Evolutionary conservation across 2,113 vertebrate genomes (phyloP), one percentile per base, ranked within the genome.

Genomic region (Gobiocypris rarus): DNA sequence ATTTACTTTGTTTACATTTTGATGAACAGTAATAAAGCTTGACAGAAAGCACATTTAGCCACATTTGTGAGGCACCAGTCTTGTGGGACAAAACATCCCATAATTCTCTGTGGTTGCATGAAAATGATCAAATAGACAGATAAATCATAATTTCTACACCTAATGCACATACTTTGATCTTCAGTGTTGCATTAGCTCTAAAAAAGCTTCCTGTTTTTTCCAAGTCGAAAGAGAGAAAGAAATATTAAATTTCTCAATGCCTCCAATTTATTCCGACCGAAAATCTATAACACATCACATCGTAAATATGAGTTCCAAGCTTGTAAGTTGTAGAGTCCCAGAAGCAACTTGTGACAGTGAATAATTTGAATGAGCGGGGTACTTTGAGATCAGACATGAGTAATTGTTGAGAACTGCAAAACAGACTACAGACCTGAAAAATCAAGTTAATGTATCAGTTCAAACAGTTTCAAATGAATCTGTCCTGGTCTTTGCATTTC

Each of bases 111-210:
- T n/a, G 70, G 41, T n/a, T 45, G 11, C 67, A 70, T 70, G 19
- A 70, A 70, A 73, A 45, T 73, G 11, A 48, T 73, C 1, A 45
- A 73, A 70, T n/a, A 70, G 34, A 41, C 67, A 13, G 67, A 70
- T 41, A 70, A 41, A 41, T 9, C 19, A n/a, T 41, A 1, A 70
- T 41, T 70, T 70, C 67, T 38, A 70, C 67, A 70, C 67, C 67
- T 70, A 70, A 41, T 70, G 67, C 19, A n/a, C 41, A 48, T 73
- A 41, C 41, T 73, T 73, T 73, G 69, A 26, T 73, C 41, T 43
- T 15, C 41, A 24, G 41, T 48, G 11, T 48, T 26, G 70, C 70
- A 73, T 45, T 73, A 73, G 67, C 10, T 1, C 34, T 70, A 41
- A 41, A 70, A 48, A 48, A 14, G 11, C 41, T 73, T 48, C 41